A percentile compares a stretch with the other conserved stretches of the same genome.
phyloP scores from a whole-genome alignment of 2,888 invertebrate species.

The Nysson spinosus region DNA sequence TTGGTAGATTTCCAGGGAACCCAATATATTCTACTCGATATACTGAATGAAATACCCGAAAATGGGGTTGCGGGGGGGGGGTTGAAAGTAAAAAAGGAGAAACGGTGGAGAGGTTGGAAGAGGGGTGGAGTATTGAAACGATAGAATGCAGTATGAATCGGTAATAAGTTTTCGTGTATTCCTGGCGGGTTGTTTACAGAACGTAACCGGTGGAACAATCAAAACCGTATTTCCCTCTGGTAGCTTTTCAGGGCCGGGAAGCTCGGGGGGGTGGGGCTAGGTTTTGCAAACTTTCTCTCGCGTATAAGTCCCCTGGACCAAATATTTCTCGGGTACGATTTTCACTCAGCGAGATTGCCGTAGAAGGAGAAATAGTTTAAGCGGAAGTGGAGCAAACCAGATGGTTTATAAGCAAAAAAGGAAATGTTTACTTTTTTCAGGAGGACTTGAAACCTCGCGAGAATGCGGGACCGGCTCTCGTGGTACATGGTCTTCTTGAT shows the following conservation, averaged over 20 bases:
- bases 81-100: too few species aligned
- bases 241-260: too few species aligned
- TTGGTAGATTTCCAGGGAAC: too few species aligned
- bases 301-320: too few species aligned
- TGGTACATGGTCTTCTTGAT: constrained; percentile 77
- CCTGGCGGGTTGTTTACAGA: neutral
- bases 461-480: constrained; percentile 76
- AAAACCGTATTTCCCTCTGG: neutral
- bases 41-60: too few species aligned
- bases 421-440: constrained; percentile 52
- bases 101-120: too few species aligned
- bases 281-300: too few species aligned
- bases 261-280: too few species aligned
- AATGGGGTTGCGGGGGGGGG: too few species aligned
- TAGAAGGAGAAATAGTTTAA: neutral
- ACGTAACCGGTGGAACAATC: neutral
- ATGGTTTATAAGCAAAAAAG: constrained; percentile 18
- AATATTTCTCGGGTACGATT: neutral
- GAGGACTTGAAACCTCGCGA: constrained; percentile 67
- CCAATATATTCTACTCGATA: too few species aligned
- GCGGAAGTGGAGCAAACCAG: constrained; percentile 28
- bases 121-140: too few species aligned
- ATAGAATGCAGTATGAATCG: constrained; percentile 32
- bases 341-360: neutral
- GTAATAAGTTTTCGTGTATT: constrained; percentile 8